phyloP scores from a whole-genome alignment of 2,113 vertebrate species.

The Acrocephalus kingi region DNA sequence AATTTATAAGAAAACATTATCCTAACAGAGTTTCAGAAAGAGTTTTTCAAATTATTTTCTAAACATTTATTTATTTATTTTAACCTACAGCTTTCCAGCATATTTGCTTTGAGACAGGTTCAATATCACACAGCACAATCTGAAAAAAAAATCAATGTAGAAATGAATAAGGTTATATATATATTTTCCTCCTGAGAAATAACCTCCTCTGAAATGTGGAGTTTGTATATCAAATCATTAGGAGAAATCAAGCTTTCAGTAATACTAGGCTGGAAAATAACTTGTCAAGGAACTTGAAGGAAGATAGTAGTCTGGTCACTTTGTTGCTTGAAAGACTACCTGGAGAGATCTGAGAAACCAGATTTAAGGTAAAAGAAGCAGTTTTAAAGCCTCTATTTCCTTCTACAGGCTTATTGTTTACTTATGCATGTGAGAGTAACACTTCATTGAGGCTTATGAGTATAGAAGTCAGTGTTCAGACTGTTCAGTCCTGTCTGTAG shows the following conservation, averaged over 20 bases:
- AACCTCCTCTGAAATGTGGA: background rate
- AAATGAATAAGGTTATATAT: background rate
- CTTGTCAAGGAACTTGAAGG: background rate
- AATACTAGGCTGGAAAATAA: background rate
- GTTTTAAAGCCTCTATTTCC: background rate
- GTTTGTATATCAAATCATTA: background rate
- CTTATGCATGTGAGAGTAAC: background rate
- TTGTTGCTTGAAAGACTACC: background rate
- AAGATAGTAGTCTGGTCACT: background rate
- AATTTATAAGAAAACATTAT: background rate
- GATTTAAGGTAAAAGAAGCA: background rate
- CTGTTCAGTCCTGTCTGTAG: background rate
- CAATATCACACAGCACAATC: background rate
- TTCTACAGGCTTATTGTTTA: background rate
- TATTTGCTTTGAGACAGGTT: background rate
- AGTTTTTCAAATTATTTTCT: background rate
- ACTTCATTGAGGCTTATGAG: background rate
- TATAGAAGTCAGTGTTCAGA: background rate
- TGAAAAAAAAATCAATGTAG: background rate
- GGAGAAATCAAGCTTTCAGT: background rate
- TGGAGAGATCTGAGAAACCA: background rate
- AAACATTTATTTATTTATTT: background rate
- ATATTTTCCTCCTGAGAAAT: background rate
- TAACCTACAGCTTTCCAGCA: background rate
- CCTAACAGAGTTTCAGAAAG: background rate